phyloP scores from a whole-genome alignment of 2,797 vertebrate species.

The Aselliscus stoliczkanus region DNA sequence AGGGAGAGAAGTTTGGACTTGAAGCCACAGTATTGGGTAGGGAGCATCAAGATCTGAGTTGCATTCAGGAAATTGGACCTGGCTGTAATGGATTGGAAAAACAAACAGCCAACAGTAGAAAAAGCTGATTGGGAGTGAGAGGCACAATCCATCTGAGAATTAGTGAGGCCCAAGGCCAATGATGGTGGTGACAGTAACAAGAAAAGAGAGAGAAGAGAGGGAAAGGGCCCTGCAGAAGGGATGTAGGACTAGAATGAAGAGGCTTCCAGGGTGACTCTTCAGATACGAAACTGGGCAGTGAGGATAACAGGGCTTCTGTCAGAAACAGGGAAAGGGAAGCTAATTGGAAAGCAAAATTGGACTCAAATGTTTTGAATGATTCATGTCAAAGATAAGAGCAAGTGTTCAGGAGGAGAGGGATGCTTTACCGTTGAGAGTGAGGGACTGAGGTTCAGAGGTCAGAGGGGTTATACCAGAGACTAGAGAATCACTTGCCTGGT shows the following conservation, averaged over 20 bases:
- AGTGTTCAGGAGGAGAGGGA: neutral
- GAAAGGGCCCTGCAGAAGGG: neutral
- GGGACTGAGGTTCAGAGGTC: fast-evolving
- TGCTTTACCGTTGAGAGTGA: neutral
- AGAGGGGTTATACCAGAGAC: neutral
- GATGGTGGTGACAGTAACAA: neutral
- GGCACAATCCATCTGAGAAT: neutral
- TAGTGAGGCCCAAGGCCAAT: neutral
- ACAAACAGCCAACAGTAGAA: neutral
- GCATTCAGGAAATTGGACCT: neutral
- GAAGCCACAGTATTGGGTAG: neutral
- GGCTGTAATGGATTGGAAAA: neutral
- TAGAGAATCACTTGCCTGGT: neutral
- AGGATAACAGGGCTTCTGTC: neutral
- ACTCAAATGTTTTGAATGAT: neutral
- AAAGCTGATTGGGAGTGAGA: neutral
- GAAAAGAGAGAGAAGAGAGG: neutral
- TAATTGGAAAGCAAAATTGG: neutral
- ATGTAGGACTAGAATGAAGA: neutral
- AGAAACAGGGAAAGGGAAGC: neutral
- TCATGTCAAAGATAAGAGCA: neutral
- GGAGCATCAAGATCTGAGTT: neutral
- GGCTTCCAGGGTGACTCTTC: neutral
- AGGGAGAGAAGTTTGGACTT: too few relatives aligned
- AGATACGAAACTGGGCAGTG: neutral